Conservation (phyloP, 2,797 vertebrate species). For the Epinephelus coioides region DNA sequence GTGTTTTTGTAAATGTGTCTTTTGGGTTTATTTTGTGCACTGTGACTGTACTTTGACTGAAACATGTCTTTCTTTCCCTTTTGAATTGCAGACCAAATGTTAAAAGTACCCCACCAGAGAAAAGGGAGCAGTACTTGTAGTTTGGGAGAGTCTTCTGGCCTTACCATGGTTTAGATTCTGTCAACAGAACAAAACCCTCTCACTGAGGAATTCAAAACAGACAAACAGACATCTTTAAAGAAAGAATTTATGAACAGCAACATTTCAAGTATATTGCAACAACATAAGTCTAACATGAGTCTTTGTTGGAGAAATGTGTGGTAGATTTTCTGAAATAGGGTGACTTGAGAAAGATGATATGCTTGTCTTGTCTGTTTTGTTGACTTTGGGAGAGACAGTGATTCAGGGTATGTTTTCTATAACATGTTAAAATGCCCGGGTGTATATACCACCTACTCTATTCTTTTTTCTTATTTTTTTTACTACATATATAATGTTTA, state of each 20-base stretch:
- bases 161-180: conserved; percentile 87
- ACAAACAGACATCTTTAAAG: conserved; percentile 61
- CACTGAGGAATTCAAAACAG: conserved; percentile 81
- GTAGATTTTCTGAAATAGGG: conserved; percentile 22
- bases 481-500: conserved; percentile 80
- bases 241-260: conserved; percentile 41
- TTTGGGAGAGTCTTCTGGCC: conserved; percentile 87
- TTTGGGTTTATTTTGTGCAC: conserved; percentile 67
- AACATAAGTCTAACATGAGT: conserved; percentile 29
- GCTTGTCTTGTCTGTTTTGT: conserved; percentile 78
- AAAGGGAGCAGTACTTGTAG: conserved; percentile 94
- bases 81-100: conserved; percentile 94
- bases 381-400: conserved; percentile 75
- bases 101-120: conserved; percentile 92
- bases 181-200: conserved; percentile 84
- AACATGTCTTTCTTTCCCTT: conserved; percentile 87
- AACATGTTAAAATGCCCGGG: conserved; percentile 79
- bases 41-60: conserved; percentile 83
- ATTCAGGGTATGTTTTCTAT: conserved; percentile 84
- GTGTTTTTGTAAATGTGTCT: conserved; percentile 67
- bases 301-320: conserved; percentile 34
- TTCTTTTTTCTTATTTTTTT: conserved; percentile 55
- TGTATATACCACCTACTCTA: conserved; percentile 74
- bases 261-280: conserved; percentile 44
- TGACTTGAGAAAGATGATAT: conserved; percentile 31